phyloP scores from a whole-genome alignment of 2,888 invertebrate genomes.

The Sinohyriopsis cumingii region DNA sequence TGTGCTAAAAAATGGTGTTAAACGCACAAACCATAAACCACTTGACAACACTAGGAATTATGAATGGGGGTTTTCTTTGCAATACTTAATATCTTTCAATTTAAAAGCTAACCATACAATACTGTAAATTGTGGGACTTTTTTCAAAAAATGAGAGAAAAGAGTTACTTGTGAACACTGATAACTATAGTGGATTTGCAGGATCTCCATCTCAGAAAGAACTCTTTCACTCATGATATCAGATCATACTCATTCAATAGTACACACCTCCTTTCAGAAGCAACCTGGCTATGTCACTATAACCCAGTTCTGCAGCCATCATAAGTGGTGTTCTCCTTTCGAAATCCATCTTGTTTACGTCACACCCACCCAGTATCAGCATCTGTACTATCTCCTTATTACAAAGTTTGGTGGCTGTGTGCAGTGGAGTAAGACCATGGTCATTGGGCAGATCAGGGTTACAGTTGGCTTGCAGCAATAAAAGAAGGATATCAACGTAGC shows the following conservation, averaged over 20 bases:
- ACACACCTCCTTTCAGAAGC: conserved; percentile 54
- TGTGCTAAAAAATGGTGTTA: too few species aligned
- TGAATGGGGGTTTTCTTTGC: too few species aligned
- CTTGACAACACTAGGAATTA: too few species aligned
- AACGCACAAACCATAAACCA: too few species aligned
- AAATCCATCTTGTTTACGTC: conserved; percentile 54
- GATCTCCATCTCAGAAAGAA: too few species aligned
- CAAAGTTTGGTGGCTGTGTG: conserved; percentile 46
- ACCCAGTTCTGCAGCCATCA: conserved; percentile 55
- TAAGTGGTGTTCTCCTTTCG: conserved; percentile 53
- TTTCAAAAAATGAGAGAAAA: too few species aligned
- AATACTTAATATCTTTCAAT: too few species aligned
- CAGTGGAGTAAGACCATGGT: conserved; percentile 56
- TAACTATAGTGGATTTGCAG: too few species aligned
- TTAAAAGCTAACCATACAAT: too few species aligned
- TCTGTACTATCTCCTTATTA: conserved; percentile 45
- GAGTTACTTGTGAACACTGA: too few species aligned
- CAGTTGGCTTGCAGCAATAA: conserved; percentile 47
- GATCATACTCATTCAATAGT: not conserved
- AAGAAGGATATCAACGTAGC: conserved; percentile 41
- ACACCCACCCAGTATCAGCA: conserved; percentile 52
- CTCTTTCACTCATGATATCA: not conserved
- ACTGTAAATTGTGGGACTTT: too few species aligned
- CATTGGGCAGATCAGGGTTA: conserved; percentile 50
- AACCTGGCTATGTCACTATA: conserved; percentile 47